Percentiles rank a stretch among this genome's conserved stretches.
Conservation (phyloP, 2,888 invertebrate genomes). For the Fragum whitleyi region DNA sequence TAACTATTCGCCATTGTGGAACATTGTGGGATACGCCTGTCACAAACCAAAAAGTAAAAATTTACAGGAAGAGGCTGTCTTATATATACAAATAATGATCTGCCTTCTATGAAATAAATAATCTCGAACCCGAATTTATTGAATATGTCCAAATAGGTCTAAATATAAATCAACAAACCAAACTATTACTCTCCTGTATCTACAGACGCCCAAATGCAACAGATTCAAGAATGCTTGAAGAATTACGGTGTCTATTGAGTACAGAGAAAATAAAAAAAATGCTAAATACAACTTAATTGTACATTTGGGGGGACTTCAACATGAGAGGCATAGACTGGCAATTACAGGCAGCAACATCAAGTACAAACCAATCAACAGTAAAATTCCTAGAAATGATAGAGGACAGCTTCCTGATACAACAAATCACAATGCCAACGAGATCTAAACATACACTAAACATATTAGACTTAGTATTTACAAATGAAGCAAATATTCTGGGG, state of each 20-base stretch:
- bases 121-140: neutral
- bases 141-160: constrained; percentile 2
- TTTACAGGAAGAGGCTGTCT: constrained; percentile 3
- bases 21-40: neutral
- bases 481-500: neutral
- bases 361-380: no score
- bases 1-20: constrained; percentile 2
- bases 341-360: neutral
- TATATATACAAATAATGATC: constrained; percentile 1
- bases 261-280: neutral
- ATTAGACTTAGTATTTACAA: neutral
- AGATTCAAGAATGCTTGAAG: neutral
- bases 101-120: neutral
- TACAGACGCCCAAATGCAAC: neutral
- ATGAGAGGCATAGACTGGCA: neutral
- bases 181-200: neutral
- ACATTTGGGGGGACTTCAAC: neutral
- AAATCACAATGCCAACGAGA: neutral
- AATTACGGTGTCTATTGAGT: neutral
- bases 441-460: neutral
- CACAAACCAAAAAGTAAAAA: constrained; percentile 1
- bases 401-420: neutral
- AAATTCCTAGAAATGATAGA: no score
- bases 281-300: neutral
- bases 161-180: neutral